Percentiles rank a stretch among this genome's conserved stretches.
These are phyloP conservation scores for Ormyrus rosae DNA, from an alignment of 2,888 invertebrate genomes.

Conservation along the genomic window DNA sequence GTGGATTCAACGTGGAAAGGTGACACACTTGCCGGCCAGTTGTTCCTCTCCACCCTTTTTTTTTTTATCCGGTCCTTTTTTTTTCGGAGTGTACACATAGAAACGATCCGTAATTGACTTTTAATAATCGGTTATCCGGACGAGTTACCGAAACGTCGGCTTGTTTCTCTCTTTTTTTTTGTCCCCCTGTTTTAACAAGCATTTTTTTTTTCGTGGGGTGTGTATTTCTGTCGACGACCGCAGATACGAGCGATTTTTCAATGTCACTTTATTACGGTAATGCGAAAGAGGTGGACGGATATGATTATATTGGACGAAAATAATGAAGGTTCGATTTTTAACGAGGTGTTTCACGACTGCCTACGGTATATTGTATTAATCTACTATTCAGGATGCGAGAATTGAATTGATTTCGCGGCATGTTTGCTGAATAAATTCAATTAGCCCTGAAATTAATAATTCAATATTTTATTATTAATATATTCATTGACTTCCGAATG, in stretches of 20 bases:
- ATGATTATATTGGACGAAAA: no score
- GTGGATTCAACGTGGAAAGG: no score
- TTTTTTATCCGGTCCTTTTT: no score
- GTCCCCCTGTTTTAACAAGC: background rate
- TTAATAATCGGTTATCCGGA: slow-evolving; percentile 28
- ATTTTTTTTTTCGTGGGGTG: background rate
- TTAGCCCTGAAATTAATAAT: slow-evolving; percentile 12
- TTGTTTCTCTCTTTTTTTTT: background rate
- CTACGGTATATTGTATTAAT: no score
- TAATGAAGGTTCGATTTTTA: no score
- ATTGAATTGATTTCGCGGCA: background rate
- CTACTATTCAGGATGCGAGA: background rate
- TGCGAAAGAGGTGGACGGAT: background rate
- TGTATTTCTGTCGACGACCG: background rate
- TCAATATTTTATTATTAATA: background rate
- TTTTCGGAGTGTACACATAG: no score
- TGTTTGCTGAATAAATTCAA: slow-evolving; percentile 4
- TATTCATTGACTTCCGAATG: no score
- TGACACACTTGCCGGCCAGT: no score
- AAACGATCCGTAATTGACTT: slow-evolving; percentile 30
- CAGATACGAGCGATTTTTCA: no score
- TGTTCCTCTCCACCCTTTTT: no score
- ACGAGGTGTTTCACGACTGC: no score
- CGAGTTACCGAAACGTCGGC: background rate
- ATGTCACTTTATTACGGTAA: no score